Percentiles rank a stretch among this genome's conserved stretches.
phyloP scores from a whole-genome alignment of 2,888 invertebrate species.

The Spialia ferax region DNA sequence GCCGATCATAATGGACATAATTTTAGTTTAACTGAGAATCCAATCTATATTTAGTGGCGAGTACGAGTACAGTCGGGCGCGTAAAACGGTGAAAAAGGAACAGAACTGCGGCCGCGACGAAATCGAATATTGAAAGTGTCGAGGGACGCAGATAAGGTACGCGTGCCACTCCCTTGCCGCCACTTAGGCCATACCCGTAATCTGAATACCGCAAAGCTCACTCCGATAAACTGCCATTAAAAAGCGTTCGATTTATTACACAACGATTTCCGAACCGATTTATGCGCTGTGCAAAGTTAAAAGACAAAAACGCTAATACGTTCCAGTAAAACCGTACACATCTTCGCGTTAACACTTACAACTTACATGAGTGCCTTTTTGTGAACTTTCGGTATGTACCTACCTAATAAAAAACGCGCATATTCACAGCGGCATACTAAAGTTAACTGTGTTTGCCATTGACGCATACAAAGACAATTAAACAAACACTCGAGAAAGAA shows the following conservation, averaged over 20 bases:
- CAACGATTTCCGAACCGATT: constrained; percentile 79
- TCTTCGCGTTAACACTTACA: constrained; percentile 23
- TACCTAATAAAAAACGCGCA: no score
- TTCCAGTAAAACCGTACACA: constrained; percentile 12
- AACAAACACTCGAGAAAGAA: no score
- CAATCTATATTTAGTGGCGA: constrained; percentile 28
- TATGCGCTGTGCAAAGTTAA: constrained; percentile 49
- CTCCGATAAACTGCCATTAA: constrained; percentile 85
- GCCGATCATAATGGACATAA: constrained; percentile 37
- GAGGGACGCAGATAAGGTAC: constrained; percentile 80
- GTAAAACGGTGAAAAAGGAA: constrained; percentile 6
- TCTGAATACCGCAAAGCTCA: constrained; percentile 85
- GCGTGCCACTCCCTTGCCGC: constrained; percentile 81
- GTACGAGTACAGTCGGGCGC: constrained; percentile 38
- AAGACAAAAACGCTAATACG: constrained; percentile 31
- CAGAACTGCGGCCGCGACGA: constrained; percentile 63
- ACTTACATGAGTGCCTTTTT: constrained; percentile 2
- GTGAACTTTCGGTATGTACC: neutral
- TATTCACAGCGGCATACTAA: no score
- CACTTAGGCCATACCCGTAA: constrained; percentile 80
- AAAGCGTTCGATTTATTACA: constrained; percentile 86
- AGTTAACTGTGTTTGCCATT: no score
- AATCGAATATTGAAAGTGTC: constrained; percentile 86
- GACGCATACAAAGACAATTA: no score
- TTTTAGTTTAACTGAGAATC: constrained; percentile 21